Percentiles rank a stretch among this genome's conserved stretches.
phyloP scores from a whole-genome alignment of 2,797 vertebrate species.

The Triplophysa bombifrons region DNA sequence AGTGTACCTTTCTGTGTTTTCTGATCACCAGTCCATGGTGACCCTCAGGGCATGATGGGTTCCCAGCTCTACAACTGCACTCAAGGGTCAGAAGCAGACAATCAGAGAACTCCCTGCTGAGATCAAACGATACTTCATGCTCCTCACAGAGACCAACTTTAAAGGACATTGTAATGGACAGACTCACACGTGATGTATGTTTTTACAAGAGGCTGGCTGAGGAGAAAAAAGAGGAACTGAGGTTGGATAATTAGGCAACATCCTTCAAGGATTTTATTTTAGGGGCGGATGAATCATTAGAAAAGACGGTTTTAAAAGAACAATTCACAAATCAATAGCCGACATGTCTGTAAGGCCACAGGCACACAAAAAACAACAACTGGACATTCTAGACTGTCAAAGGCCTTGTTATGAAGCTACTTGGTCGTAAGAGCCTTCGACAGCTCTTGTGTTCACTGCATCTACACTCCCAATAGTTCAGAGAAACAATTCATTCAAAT shows the following conservation, averaged over 20 bases:
- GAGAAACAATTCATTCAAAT: conserved; percentile 54
- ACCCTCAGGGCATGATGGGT: conserved; percentile 43
- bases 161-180: conserved; percentile 28
- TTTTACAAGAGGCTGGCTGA: conserved; percentile 22
- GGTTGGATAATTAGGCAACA: no score
- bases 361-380: background rate
- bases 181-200: conserved; percentile 7
- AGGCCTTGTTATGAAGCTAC: conserved; percentile 14
- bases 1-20: conserved; percentile 8
- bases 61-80: conserved; percentile 23
- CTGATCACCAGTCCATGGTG: conserved; percentile 25
- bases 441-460: conserved; percentile 48
- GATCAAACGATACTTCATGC: conserved; percentile 52
- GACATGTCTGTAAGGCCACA: background rate
- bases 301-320: background rate
- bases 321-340: background rate
- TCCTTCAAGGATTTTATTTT: no score
- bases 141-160: conserved; percentile 35
- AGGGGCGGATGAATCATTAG: background rate
- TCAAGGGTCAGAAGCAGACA: conserved; percentile 33
- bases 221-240: conserved; percentile 14
- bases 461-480: conserved; percentile 39
- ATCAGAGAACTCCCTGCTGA: conserved; percentile 44
- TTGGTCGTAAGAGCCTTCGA: conserved; percentile 53
- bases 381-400: background rate